Evolutionary conservation across 2,113 vertebrate species (phyloP).

Genomic region (Sciurus niger): DNA sequence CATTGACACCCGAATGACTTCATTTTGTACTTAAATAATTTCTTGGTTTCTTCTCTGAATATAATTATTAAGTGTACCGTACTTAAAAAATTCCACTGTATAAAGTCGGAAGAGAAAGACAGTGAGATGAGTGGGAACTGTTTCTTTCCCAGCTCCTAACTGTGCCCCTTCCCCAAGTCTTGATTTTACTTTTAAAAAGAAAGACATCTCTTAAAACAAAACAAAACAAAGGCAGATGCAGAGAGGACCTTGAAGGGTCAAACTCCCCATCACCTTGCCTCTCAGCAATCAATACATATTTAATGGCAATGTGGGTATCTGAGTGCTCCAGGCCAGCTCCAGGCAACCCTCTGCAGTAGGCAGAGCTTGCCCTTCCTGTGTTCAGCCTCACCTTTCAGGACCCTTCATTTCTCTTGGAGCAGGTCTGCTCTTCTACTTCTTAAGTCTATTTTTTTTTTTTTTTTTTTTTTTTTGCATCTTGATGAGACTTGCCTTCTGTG

Average conservation of each 20-base stretch:
- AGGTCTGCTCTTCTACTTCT: background rate
- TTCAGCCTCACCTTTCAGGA: background rate
- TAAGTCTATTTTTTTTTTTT: background rate
- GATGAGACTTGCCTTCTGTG: background rate
- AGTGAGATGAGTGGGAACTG: background rate
- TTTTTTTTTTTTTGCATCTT: background rate
- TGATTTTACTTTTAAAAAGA: slow-evolving; percentile 52
- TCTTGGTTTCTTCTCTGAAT: slow-evolving; percentile 43
- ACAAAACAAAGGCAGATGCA: background rate
- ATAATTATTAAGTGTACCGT: slow-evolving; percentile 16
- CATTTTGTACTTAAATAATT: slow-evolving; percentile 55
- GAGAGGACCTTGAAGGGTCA: slow-evolving; percentile 53
- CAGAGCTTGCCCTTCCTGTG: background rate
- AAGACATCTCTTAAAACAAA: background rate
- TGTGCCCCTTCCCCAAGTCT: background rate
- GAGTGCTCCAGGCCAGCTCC: background rate
- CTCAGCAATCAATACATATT: slow-evolving; percentile 22
- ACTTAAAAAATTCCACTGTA: background rate
- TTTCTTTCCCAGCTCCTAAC: background rate
- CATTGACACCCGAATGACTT: background rate
- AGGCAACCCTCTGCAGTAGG: background rate
- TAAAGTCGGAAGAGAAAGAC: background rate
- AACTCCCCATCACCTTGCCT: slow-evolving; percentile 2
- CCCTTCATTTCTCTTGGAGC: background rate
- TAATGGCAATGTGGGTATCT: background rate